A percentile compares a stretch with the other conserved stretches of the same genome.
These are phyloP conservation scores for Neopipo cinnamomea DNA, from an alignment of 2,113 vertebrate genomes.

Conservation along the genomic window DNA sequence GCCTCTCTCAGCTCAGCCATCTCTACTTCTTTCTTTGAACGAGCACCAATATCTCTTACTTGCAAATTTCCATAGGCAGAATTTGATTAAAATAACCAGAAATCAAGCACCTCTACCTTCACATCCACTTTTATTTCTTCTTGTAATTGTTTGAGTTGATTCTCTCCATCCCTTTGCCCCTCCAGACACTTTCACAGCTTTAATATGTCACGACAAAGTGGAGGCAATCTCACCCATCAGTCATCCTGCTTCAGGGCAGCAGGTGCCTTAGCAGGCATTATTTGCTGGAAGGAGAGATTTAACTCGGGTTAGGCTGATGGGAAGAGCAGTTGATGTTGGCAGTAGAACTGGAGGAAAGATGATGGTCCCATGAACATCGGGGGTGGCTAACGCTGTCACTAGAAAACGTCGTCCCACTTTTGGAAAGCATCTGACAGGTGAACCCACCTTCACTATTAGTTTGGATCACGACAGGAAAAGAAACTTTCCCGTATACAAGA, in stretches of 20 bases:
- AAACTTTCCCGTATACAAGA: not conserved
- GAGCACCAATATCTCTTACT: not conserved
- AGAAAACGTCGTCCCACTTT: not conserved
- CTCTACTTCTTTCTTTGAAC: not conserved
- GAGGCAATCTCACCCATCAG: not conserved
- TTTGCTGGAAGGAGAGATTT: not conserved
- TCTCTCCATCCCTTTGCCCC: not conserved
- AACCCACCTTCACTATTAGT: not conserved
- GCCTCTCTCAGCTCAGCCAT: not conserved
- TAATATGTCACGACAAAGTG: not conserved
- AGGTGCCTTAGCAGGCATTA: not conserved
- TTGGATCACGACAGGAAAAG: not conserved
- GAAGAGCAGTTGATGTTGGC: not conserved
- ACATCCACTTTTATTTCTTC: not conserved
- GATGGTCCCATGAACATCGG: rapidly evolving
- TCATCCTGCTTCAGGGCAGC: not conserved
- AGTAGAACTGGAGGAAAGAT: not conserved
- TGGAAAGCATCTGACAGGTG: not conserved
- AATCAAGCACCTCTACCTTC: not conserved
- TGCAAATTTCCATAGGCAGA: not conserved
- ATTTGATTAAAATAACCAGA: not conserved
- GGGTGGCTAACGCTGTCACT: not conserved
- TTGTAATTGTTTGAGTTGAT: not conserved
- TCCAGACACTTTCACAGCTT: not conserved
- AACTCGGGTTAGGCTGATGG: not conserved